Conservation (phyloP, 2,797 vertebrate species). For the Fistularia commersonii region DNA sequence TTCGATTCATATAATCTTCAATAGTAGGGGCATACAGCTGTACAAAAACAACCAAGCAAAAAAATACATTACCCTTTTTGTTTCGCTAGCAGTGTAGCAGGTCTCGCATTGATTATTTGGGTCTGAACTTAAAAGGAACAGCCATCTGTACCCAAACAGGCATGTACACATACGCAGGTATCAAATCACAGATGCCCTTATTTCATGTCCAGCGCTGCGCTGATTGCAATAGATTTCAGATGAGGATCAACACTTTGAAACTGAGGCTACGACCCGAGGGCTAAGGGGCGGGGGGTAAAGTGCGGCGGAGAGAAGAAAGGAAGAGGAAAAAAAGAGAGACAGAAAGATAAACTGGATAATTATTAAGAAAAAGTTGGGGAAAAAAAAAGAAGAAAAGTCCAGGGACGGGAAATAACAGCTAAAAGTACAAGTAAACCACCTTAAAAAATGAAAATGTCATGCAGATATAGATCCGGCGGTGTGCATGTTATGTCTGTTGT, state of each 20-base stretch:
- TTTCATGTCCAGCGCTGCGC: constrained; percentile 49
- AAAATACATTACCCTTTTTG: constrained; percentile 14
- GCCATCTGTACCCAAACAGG: constrained; percentile 35
- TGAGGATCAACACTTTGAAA: constrained; percentile 86
- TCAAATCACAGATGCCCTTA: constrained; percentile 45
- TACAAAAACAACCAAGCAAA: background rate
- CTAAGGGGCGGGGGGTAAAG: constrained; percentile 38
- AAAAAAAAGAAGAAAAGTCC: constrained; percentile 30
- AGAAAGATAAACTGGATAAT: constrained; percentile 39
- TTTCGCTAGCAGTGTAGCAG: constrained; percentile 33
- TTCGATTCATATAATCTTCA: constrained; percentile 3
- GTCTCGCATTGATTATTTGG: constrained; percentile 52
- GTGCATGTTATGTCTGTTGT: constrained; percentile 31
- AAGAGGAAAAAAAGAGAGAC: background rate
- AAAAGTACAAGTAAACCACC: too few species aligned
- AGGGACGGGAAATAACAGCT: constrained; percentile 20
- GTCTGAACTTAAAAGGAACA: constrained; percentile 47
- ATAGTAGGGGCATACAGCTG: constrained; percentile 1
- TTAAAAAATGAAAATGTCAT: constrained; percentile 37
- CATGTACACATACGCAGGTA: constrained; percentile 23
- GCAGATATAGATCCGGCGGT: constrained; percentile 45
- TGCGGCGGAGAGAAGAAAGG: background rate
- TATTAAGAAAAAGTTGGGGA: constrained; percentile 29
- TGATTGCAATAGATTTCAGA: constrained; percentile 86
- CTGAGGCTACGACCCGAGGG: constrained; percentile 80